Percentiles rank a stretch among this genome's conserved stretches.
Conservation (phyloP, 2,797 vertebrate genomes). For the Petrocephalus schoutedeni region DNA sequence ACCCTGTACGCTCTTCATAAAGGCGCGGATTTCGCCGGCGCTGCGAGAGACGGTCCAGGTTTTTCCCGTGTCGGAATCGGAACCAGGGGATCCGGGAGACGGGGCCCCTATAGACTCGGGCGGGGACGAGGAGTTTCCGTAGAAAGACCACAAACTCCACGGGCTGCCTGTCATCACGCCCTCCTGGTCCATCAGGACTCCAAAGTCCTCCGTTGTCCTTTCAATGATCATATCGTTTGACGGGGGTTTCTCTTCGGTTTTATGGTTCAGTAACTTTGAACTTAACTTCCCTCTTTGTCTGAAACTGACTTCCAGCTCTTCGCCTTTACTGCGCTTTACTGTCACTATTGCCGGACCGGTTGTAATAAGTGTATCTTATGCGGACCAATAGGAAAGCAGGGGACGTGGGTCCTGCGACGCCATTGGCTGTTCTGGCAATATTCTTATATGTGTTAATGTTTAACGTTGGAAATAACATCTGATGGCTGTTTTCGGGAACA, state of each 20-base stretch:
- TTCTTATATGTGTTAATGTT: not conserved
- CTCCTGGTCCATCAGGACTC: constrained; percentile 16
- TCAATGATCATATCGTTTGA: constrained; percentile 41
- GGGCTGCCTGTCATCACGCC: constrained; percentile 33
- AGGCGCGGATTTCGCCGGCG: not conserved
- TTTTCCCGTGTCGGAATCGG: constrained; percentile 18
- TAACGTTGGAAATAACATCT: not conserved
- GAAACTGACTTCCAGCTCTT: not conserved
- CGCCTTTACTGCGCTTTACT: not conserved
- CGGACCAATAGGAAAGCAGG: not conserved
- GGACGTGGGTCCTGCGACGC: not conserved
- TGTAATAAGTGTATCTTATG: not conserved
- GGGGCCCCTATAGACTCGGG: not conserved
- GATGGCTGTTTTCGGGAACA: not conserved
- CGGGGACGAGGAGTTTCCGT: constrained; percentile 9
- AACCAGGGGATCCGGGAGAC: constrained; percentile 23
- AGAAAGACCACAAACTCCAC: constrained; percentile 29
- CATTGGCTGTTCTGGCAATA: constrained; percentile 2
- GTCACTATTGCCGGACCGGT: not conserved
- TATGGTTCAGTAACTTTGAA: not conserved
- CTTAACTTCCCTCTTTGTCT: not conserved
- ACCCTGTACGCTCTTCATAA: not conserved
- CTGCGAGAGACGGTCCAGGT: not conserved
- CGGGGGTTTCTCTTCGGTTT: not conserved
- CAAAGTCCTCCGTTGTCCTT: constrained; percentile 20